Evolutionary conservation across 2,888 invertebrate species (phyloP).

Genomic region (Sphecodes monilicornis): DNA sequence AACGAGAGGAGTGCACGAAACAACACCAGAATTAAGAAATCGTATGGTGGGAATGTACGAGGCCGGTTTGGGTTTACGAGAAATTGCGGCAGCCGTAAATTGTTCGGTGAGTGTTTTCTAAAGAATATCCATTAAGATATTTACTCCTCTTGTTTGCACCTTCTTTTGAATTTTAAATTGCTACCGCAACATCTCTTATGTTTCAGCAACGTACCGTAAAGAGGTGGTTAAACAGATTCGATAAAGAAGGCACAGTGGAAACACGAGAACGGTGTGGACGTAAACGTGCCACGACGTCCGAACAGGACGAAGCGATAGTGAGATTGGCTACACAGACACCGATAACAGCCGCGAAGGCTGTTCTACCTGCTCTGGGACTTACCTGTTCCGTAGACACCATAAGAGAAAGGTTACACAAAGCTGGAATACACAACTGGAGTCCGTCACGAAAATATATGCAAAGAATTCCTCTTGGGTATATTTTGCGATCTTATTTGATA

Average conservation of each 20-base stretch:
- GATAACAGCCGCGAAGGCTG: conserved; percentile 82
- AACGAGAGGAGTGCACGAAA: conserved; percentile 83
- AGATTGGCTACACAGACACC: conserved; percentile 82
- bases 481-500: not conserved
- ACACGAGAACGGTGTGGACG: conserved; percentile 82
- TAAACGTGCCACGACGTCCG: conserved; percentile 81
- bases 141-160: not conserved
- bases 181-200: not conserved
- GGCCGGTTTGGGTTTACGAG: conserved; percentile 81
- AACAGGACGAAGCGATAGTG: conserved; percentile 82
- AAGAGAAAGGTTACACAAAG: conserved; percentile 82
- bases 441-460: conserved; percentile 83
- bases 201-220: conserved; percentile 83
- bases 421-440: conserved; percentile 83
- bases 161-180: not conserved
- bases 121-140: not conserved
- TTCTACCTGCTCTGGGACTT: conserved; percentile 82
- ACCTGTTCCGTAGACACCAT: conserved; percentile 83
- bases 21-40: conserved; percentile 82
- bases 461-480: conserved; percentile 80
- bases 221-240: conserved; percentile 82
- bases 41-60: conserved; percentile 84
- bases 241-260: conserved; percentile 82
- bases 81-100: conserved; percentile 82
- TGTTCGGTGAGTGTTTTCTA: conserved; percentile 77